A percentile compares a stretch with the other conserved stretches of the same genome.
These are phyloP conservation scores for Thunnus maccoyii DNA, from an alignment of 2,113 vertebrate species.

Conservation along the genomic window DNA sequence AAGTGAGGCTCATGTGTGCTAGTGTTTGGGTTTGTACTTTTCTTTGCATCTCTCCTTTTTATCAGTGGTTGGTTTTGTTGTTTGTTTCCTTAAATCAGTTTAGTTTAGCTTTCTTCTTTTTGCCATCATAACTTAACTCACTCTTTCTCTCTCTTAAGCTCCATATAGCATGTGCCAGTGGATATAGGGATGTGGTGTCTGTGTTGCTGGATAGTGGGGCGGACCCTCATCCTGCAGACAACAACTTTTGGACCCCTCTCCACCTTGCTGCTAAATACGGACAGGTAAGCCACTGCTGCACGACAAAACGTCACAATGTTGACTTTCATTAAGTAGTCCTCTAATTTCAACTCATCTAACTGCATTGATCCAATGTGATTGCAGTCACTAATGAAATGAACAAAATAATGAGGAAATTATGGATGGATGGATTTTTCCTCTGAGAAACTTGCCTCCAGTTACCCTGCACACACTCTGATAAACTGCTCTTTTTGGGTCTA, in stretches of 20 bases:
- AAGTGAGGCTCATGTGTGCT: conserved; percentile 56
- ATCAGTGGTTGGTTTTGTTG: neutral
- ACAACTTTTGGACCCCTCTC: conserved; percentile 92
- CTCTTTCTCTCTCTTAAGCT: conserved; percentile 80
- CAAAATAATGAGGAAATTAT: conserved; percentile 46
- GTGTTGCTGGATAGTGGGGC: conserved; percentile 88
- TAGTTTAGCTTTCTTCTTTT: neutral
- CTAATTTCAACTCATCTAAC: conserved; percentile 12
- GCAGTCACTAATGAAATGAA: conserved; percentile 31
- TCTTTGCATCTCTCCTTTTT: neutral
- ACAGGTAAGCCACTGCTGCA: conserved; percentile 86
- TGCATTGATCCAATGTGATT: conserved; percentile 30
- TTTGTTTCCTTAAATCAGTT: neutral
- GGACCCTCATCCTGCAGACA: conserved; percentile 87
- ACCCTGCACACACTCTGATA: conserved; percentile 52
- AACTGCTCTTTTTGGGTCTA: conserved; percentile 53
- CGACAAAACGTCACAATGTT: conserved; percentile 14
- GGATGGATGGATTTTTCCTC: conserved; percentile 30
- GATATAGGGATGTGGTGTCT: conserved; percentile 90
- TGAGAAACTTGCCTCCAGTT: conserved; percentile 23
- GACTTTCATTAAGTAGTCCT: neutral
- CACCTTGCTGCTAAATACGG: conserved; percentile 96
- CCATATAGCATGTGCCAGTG: conserved; percentile 93
- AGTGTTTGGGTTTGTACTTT: neutral
- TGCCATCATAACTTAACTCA: neutral